Conservation (phyloP, 2,888 invertebrate genomes). For the Andrena fulva region DNA sequence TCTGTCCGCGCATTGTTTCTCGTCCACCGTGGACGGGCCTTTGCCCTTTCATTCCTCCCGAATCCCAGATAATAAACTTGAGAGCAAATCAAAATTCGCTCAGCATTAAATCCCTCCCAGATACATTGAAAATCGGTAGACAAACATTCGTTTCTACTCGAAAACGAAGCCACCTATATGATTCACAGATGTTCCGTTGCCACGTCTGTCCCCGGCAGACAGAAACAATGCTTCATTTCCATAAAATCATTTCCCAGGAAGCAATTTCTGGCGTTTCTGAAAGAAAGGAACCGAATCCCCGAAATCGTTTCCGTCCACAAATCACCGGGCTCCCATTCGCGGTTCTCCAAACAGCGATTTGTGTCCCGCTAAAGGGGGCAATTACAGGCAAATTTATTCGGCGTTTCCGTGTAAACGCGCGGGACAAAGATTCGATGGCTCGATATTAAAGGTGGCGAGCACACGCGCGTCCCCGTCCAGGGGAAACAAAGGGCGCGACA, state of each 20-base stretch:
- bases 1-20: conserved; percentile 46
- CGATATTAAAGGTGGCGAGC: conserved; percentile 21
- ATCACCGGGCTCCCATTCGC: conserved; percentile 6
- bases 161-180: not conserved
- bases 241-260: conserved; percentile 39
- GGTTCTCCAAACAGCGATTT: conserved; percentile 10
- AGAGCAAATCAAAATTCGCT: too few species aligned
- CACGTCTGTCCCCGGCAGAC: not conserved
- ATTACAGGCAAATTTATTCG: conserved; percentile 50
- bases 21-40: not conserved
- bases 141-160: not conserved
- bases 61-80: too few species aligned
- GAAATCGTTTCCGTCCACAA: conserved; percentile 30
- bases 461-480: conserved; percentile 25
- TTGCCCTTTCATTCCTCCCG: too few species aligned
- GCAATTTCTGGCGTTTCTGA: not conserved
- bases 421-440: conserved; percentile 24
- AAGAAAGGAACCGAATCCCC: not conserved
- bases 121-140: too few species aligned
- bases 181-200: not conserved
- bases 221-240: conserved; percentile 21
- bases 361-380: conserved; percentile 4
- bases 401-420: conserved; percentile 43
- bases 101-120: too few species aligned
- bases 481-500: conserved; percentile 62